Conservation (phyloP, 1,140 invertebrate species). For the Dreissena rostriformis region DNA sequence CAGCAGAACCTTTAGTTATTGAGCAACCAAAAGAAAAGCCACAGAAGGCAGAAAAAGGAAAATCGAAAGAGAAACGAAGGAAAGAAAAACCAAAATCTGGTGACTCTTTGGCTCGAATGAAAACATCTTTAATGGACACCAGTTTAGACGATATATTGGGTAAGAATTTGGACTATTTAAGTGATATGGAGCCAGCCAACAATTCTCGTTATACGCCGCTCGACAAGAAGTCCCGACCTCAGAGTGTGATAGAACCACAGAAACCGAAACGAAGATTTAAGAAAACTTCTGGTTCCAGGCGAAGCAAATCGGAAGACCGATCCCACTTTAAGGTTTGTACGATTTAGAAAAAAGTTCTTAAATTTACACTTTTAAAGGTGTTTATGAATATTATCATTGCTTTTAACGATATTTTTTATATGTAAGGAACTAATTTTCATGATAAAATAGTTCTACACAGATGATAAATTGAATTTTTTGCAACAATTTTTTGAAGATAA, state of each 20-base stretch:
- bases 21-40: not conserved
- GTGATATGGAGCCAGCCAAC: slow-evolving; percentile 55
- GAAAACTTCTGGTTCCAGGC: slow-evolving; percentile 35
- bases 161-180: slow-evolving; percentile 64
- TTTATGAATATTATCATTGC: no score
- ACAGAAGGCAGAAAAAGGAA: not conserved
- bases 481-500: no score
- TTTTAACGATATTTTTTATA: no score
- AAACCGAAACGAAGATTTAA: slow-evolving; percentile 55
- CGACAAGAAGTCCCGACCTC: slow-evolving; percentile 46
- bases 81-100: slow-evolving; percentile 13
- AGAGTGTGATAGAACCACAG: slow-evolving; percentile 46
- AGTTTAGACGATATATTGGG: slow-evolving; percentile 63
- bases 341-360: no score
- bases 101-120: no score
- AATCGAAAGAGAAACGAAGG: not conserved
- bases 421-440: no score
- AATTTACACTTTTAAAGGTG: no score
- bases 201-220: not conserved
- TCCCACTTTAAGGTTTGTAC: slow-evolving; percentile 37
- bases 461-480: no score
- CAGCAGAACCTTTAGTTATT: slow-evolving; percentile 6
- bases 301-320: slow-evolving; percentile 49
- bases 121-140: slow-evolving; percentile 36
- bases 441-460: no score